phyloP scores from a whole-genome alignment of 2,113 vertebrate species.

The Sebastes fasciatus region DNA sequence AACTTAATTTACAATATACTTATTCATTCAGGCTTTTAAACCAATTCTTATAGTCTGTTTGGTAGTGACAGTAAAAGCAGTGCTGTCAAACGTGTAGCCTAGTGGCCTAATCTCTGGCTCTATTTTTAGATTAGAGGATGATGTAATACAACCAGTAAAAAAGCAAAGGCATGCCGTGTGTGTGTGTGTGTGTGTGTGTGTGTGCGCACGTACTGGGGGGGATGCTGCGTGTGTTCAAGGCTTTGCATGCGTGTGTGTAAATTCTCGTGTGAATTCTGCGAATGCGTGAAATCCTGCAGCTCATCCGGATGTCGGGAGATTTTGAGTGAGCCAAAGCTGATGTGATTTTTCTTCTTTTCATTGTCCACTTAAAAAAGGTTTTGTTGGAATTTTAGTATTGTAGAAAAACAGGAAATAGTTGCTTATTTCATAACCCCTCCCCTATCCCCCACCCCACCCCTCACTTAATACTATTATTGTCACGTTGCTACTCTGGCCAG shows the following conservation, averaged over 20 bases:
- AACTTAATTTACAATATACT: neutral
- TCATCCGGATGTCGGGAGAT: conserved; percentile 42
- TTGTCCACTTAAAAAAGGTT: neutral
- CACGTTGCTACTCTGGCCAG: neutral
- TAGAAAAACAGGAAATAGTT: neutral
- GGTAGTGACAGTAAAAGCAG: neutral
- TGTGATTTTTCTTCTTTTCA: conserved; percentile 18
- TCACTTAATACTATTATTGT: neutral
- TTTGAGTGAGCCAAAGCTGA: conserved; percentile 20
- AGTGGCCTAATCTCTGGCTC: conserved; percentile 61
- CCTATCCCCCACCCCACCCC: neutral
- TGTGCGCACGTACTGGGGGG: neutral
- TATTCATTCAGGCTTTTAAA: neutral
- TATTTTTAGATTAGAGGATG: conserved; percentile 72
- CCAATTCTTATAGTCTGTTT: neutral
- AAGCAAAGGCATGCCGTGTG: conserved; percentile 39
- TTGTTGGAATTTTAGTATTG: neutral
- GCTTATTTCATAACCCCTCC: neutral
- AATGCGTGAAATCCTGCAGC: conserved; percentile 57
- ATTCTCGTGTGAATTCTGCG: conserved; percentile 23
- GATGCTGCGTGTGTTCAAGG: neutral
- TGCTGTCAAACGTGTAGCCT: conserved; percentile 49
- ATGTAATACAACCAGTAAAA: conserved; percentile 60
- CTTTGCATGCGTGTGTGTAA: conserved; percentile 34
- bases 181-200: neutral